Conservation (phyloP, 2,113 vertebrate genomes). For the Sus scrofa region DNA sequence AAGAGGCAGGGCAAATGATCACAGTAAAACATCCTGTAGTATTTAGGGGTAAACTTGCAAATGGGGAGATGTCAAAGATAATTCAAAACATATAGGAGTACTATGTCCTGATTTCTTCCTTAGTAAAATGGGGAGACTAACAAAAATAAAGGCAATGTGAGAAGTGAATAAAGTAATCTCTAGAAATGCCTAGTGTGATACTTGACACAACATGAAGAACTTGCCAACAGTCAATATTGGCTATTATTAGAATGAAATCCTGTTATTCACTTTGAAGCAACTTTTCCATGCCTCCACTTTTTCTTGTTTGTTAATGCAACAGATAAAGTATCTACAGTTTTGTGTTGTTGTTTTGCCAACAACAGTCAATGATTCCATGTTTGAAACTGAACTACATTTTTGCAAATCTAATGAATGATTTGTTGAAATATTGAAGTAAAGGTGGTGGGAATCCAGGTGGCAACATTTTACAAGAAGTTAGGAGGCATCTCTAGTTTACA, state of each 20-base stretch:
- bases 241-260: neutral
- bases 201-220: neutral
- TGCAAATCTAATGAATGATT: neutral
- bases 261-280: neutral
- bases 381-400: neutral
- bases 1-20: neutral
- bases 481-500: neutral
- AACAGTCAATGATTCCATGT: neutral
- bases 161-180: neutral
- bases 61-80: neutral
- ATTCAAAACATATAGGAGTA: neutral
- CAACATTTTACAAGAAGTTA: neutral
- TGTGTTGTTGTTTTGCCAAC: neutral
- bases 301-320: neutral
- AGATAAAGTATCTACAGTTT: neutral
- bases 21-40: neutral
- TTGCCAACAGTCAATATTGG: neutral
- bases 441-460: neutral
- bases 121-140: neutral
- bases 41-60: neutral
- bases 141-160: neutral
- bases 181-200: neutral
- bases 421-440: neutral
- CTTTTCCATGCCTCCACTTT: neutral
- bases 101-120: neutral